Base-by-base conservation (phyloP, 2,888 invertebrate species). In the Esperia sulphurella region DNA sequence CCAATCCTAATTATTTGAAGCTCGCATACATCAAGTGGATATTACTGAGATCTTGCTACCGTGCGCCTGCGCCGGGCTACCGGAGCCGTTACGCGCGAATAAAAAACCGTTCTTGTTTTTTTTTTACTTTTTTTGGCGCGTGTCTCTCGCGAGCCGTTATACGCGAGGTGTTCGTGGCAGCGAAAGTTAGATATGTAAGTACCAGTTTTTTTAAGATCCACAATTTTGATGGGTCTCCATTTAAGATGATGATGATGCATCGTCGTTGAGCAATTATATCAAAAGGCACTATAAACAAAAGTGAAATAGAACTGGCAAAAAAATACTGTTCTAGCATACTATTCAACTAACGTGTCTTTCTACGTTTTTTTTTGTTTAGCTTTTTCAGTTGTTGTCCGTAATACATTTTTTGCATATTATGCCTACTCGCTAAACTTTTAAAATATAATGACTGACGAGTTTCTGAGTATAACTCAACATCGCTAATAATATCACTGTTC, bases 51-150 rank as follows among this genome's bases (percentile, higher is more conserved):
- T 69, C 46, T 46, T 64, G 77, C 77, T 80, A 80, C 80, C 69
- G 71, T 68, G 67, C 67, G 60, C 58, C 59, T 55, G 66, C 67
- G 59, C 58, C 59, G 56, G 55, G 84, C 87, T 86, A 85, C 86
- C 72, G 85, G 69, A 68, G 80, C 87, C 86, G 87, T 87, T 88
- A 87, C 87, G 86, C 86, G 84, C 79, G 75, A 79, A 83, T 78
- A 81, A 77, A 77, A 71, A 78, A 82, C 65, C 74, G 69, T 65
- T 63, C 64, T 63, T 68, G 70, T 75, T 75, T 76, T 75, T 75
- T 75, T 72, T 65, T 65, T 65, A 55, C 56, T 55, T 55, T 69
- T 85, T 88, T 85, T 83, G 84, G 86, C 86, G 77, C 85, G 87
- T 84, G 86, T 83, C 79, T 77, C 74, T 77, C 73, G 65, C 65